Conservation (phyloP, 2,888 invertebrate species). For the Acleris holmiana region DNA sequence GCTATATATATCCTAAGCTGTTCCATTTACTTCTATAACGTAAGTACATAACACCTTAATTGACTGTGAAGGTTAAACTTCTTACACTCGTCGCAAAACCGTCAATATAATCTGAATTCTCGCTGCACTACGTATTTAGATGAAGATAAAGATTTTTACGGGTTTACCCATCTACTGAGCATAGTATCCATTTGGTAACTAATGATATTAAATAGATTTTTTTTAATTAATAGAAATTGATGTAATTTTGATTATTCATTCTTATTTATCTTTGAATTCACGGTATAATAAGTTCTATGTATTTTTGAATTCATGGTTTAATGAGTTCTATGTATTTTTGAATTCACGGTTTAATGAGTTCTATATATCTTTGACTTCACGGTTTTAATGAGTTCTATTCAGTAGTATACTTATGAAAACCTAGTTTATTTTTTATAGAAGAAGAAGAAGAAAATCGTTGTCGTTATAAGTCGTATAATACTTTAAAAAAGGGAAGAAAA, state of each 20-base stretch:
- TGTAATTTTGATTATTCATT: neutral
- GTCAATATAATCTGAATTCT: neutral
- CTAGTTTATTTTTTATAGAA: no score
- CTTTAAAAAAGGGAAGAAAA: no score
- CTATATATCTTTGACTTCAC: no score
- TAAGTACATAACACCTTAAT: constrained; percentile 31
- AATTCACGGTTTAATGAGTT: no score
- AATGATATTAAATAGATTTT: no score
- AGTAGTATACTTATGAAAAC: no score
- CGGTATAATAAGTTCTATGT: neutral
- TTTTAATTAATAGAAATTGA: neutral
- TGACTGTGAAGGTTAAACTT: constrained; percentile 31
- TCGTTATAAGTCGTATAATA: no score
- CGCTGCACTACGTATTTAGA: neutral
- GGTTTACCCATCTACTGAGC: no score
- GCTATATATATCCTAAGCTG: constrained; percentile 30
- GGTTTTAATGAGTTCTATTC: neutral
- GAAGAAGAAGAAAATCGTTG: no score
- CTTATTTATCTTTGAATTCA: constrained; percentile 12
- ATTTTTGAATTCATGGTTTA: neutral
- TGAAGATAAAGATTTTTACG: neutral
- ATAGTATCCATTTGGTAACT: no score
- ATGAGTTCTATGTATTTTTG: neutral
- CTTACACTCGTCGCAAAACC: neutral
- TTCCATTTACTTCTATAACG: constrained; percentile 22